Evolutionary conservation across 2,797 vertebrate species (phyloP), one percentile per base, ranked within the genome.

Genomic region (Chrysolophus pictus): DNA sequence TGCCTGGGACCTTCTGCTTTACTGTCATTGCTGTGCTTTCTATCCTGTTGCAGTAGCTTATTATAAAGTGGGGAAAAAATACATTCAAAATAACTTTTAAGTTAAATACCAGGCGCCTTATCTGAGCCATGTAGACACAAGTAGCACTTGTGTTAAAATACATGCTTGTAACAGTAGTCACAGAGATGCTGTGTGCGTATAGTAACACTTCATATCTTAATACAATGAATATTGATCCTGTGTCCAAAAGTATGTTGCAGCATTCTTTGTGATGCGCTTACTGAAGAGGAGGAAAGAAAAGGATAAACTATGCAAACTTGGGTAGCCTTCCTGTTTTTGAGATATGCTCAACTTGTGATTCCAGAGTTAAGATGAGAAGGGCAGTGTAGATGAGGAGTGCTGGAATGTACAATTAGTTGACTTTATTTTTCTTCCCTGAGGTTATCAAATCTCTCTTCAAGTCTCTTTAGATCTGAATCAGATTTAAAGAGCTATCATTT

Each of bases 371-470:
- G 49, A 71, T 77, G 46, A 89, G 67, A 80, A 78, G 51, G 62
- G 56, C 56, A 75, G 42, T 5, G 59, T 31, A 67, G 64, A 47
- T 31, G 63, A 77, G 46, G 37, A 44, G 60, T 53, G 17, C 19
- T 59, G 71, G n/a, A 89, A 63, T 11, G 63, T 49, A 59, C 80
- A 68, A 73, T 78, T n/a, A 41, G 39, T 74, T 90, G 49, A 64
- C 84, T 93, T 6, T 51, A 33, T 29, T 88, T 96, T 95, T 92
- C 37, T 88, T 92, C 77, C 70, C 81, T 46, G n/a, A 17, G 29
- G 90, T 85, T 89, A 49, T 71, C 59, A 95, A 90, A 49, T 65
- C 88, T 77, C 46, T 92, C 55, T 85, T 82, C 74, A 95, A 95
- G 65, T 62, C 51, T 53, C 51, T 53, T 53, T 11, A 51, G 65